Evolutionary conservation across 2,888 invertebrate species (phyloP).

Genomic region (Amiota minor): DNA sequence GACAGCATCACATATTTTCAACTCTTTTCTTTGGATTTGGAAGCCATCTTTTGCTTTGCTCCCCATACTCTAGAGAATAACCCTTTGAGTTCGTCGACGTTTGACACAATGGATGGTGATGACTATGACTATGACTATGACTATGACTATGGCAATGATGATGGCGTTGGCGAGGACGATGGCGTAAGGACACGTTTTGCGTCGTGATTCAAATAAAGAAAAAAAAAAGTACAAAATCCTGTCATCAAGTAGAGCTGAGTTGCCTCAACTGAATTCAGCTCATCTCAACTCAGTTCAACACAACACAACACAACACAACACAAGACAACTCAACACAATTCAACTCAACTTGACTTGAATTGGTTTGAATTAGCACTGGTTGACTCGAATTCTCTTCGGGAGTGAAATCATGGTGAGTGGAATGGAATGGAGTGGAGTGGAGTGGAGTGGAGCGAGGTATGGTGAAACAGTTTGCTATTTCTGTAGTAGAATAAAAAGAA

Average conservation of each 20-base stretch:
- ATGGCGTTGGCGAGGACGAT: constrained; percentile 42
- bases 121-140: neutral
- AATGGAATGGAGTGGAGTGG: too few relatives aligned
- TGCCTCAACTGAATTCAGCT: neutral
- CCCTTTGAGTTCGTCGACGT: constrained; percentile 2
- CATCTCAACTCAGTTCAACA: too few relatives aligned
- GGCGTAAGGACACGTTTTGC: constrained; percentile 30
- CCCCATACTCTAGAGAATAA: neutral
- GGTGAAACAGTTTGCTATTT: too few relatives aligned
- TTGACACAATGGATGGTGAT: neutral
- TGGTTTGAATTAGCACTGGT: too few relatives aligned
- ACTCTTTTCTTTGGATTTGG: too few relatives aligned
- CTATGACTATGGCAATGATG: neutral
- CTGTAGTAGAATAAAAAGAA: neutral
- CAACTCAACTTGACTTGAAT: too few relatives aligned
- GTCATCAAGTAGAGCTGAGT: neutral
- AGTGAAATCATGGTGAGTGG: too few relatives aligned
- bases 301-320: too few relatives aligned
- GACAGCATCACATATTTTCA: constrained; percentile 6
- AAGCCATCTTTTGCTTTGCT: neutral
- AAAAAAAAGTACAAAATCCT: neutral
- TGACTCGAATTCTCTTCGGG: too few relatives aligned
- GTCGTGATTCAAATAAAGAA: constrained; percentile 22
- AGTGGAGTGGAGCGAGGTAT: too few relatives aligned
- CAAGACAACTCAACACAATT: too few relatives aligned